Evolutionary conservation across 2,113 vertebrate species (phyloP).

Genomic region (Platichthys stellatus): DNA sequence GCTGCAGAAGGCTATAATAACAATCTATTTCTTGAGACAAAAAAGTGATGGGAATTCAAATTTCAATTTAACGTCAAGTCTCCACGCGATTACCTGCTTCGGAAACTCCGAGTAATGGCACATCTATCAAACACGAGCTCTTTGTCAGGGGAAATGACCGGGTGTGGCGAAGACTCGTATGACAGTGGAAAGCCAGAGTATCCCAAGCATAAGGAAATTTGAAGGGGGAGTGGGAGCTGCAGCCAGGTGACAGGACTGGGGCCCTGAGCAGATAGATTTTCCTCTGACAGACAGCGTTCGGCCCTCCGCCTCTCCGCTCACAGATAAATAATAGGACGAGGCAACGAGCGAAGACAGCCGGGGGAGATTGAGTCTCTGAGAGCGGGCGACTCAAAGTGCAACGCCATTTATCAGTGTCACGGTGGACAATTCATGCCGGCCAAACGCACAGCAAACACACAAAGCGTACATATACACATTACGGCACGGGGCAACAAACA

Average conservation of each 20-base stretch:
- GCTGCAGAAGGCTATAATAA: neutral
- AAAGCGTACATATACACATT: neutral
- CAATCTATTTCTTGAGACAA: neutral
- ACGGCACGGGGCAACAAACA: constrained; percentile 17
- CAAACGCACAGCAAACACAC: constrained; percentile 50
- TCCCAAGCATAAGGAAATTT: constrained; percentile 34
- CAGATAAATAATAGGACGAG: constrained; percentile 74
- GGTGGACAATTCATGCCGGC: constrained; percentile 48
- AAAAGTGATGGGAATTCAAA: neutral
- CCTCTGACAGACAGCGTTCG: constrained; percentile 51
- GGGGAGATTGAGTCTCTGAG: constrained; percentile 61
- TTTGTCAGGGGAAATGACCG: constrained; percentile 10
- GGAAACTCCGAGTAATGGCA: neutral
- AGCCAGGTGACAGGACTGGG: constrained; percentile 34
- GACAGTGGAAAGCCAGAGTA: neutral
- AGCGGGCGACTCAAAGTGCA: constrained; percentile 57
- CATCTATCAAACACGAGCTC: neutral
- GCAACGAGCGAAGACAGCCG: constrained; percentile 67
- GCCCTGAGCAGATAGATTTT: constrained; percentile 56
- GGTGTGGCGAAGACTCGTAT: neutral
- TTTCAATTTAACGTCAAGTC: neutral
- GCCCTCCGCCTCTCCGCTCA: constrained; percentile 47
- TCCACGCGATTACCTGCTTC: neutral
- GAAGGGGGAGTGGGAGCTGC: constrained; percentile 11
- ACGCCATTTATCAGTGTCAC: constrained; percentile 79